Percentiles rank a stretch among this genome's conserved stretches.
Conservation (phyloP, 2,888 invertebrate genomes). For the Oxyscelio sp. region DNA sequence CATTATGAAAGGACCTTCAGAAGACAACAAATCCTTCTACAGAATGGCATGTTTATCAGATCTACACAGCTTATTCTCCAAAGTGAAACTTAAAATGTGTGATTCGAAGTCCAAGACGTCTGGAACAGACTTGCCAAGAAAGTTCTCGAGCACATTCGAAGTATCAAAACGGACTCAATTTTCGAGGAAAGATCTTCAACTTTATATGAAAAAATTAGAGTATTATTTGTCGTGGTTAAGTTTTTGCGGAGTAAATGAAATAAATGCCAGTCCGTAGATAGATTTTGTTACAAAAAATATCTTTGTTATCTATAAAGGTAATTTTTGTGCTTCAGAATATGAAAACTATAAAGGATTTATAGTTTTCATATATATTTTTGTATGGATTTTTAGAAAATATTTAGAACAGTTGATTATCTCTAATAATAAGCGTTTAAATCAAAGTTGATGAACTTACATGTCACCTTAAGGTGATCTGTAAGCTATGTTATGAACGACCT, state of each 20-base stretch:
- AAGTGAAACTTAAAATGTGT: conserved; percentile 86
- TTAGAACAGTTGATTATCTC: too few relatives aligned
- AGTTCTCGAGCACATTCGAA: conserved; percentile 89
- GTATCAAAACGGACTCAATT: conserved; percentile 55
- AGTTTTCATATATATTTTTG: too few relatives aligned
- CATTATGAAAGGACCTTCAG: conserved; percentile 91
- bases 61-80: conserved; percentile 89
- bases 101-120: conserved; percentile 76
- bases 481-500: too few relatives aligned
- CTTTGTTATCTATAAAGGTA: too few relatives aligned
- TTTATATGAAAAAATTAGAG: conserved; percentile 91
- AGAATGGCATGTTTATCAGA: conserved; percentile 92
- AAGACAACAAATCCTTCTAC: conserved; percentile 90
- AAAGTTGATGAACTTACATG: too few relatives aligned
- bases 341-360: too few relatives aligned
- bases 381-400: too few relatives aligned
- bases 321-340: too few relatives aligned
- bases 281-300: not conserved
- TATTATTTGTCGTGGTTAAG: conserved; percentile 92
- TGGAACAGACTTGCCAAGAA: conserved; percentile 89
- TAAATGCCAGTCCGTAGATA: not conserved
- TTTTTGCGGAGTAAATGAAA: conserved; percentile 10
- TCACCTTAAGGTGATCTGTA: too few relatives aligned
- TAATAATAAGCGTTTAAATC: too few relatives aligned
- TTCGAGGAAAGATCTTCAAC: conserved; percentile 89